Evolutionary conservation across 2,888 invertebrate species (phyloP), one percentile per base, ranked within the genome.

Genomic region (Drosophila formosana): DNA sequence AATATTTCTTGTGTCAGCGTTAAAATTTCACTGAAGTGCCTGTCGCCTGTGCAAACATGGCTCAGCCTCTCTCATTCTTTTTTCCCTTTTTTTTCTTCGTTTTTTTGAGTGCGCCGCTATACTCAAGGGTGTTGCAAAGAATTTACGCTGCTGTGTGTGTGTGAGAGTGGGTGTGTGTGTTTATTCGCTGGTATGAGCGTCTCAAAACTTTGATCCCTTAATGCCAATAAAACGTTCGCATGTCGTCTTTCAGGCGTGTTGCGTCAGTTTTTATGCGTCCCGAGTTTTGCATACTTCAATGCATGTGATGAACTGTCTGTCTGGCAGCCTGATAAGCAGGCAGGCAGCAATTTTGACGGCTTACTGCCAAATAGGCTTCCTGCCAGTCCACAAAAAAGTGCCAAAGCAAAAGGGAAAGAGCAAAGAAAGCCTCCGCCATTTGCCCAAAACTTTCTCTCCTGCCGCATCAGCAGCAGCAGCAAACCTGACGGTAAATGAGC

Each of bases 211-310:
- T 82, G 87, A 87, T 86, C 87, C 85, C 85, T 85, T 87, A 86
- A 87, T 85, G 81, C 85, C 87, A 86, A 87, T 86, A 86, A 86
- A 86, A 84, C 85, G 87, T 87, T 86, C 81, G 85, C 80, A 84
- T 84, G 85, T 80, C 82, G 85, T 81, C 82, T 84, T 80, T 67
- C 70, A 74, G 68, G 75, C 83, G 78, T 82, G 82, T 81, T 83
- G 83, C 78, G 83, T 83, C 82, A 81, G 64, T 83, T 83, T 81
- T 81, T 83, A 82, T 82, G 70, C 66, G 75, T 57, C 53, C 70
- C 62, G 58, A 70, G 76, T 51, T 78, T 78, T 78, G 75, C 78
- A 78, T 76, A 76, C 76, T 76, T 76, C 73, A 76, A 69, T 75
- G 76, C 75, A 76, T 73, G 76, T 76, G 75, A 76, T 75, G 76